Evolutionary conservation across 1,140 invertebrate genomes (phyloP), one percentile per base, ranked within the genome.

Genomic region (Oncopodura yosiiana): DNA sequence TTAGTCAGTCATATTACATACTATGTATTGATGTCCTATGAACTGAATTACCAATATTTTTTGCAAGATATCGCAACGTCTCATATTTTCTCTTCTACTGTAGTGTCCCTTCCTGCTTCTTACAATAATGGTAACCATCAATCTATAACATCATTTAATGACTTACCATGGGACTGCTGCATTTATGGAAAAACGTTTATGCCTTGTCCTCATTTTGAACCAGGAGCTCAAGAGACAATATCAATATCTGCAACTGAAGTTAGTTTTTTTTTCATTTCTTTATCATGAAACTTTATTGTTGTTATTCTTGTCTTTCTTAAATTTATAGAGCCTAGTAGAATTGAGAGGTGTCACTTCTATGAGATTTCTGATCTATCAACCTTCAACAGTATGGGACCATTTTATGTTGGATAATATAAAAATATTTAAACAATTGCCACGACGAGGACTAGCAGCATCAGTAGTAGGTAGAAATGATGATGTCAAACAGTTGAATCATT

Each of bases 351-450:
- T 72, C 5, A 45, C 66, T 3, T 66, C 67, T 8, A 58, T 78
- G 50, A 58, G 75, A 21, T 59, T 78, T 12, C 70, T 77, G 38
- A 65, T 78, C 21, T 68, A 72, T 38, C 76, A 78, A 56, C 76
- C 76, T 1, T 77, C 76, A 3, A 70, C 72, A 11, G 68, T 72
- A 1, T 78, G 75, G 75, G 72, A 72, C 50, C 73, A 74, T 34
- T 78, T 77, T 61, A 69, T 69, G 36, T 62, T 77, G 18, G 74
- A 76, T 56, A 73, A 77, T 38, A 53, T 77, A 1, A 70, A 70
- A 34, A 64, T 76, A 2, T 76, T 65, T 49, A 38, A 53, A 27
- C 34, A 58, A 41, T 37, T 62, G 18, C 56, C 60, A 39, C 58
- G 55, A 58, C 51, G 56, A 39, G 56, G 56, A 37, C 58, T 48